These are phyloP conservation scores for Clavelina lepadiformis DNA, from an alignment of 23 tunicate species.

Conservation along the genomic window DNA sequence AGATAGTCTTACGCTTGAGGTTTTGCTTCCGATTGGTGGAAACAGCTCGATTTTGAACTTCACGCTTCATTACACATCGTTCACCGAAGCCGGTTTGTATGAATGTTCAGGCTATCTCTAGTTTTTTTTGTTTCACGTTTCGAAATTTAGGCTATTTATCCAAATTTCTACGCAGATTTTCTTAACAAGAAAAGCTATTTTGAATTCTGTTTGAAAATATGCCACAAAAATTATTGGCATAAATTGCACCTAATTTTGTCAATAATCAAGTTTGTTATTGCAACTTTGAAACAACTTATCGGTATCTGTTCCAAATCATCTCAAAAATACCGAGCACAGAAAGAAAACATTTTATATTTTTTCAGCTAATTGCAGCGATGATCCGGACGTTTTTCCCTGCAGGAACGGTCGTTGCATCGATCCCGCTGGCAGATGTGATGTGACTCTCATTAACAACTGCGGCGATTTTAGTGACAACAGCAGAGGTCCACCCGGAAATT, in stretches of 20 bases:
- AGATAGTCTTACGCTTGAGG: conserved; percentile 40
- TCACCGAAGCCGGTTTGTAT: conserved; percentile 19
- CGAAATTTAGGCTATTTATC: no score
- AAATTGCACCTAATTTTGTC: no score
- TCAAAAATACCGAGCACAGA: no score
- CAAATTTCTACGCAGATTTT: no score
- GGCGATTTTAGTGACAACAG: conserved; percentile 87
- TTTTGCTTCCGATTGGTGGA: conserved; percentile 45
- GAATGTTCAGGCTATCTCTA: no score
- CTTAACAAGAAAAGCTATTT: no score
- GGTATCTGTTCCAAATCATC: no score
- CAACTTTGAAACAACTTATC: no score
- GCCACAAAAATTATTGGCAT: no score
- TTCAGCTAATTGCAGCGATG: conserved; percentile 44
- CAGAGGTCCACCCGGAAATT: conserved; percentile 73
- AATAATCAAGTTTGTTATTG: no score
- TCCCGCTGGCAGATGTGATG: conserved; percentile 39
- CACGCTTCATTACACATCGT: conserved; percentile 75
- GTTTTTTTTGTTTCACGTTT: no score
- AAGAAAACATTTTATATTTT: neutral
- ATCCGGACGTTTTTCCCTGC: conserved; percentile 40
- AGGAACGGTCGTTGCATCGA: conserved; percentile 71
- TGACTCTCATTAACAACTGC: conserved; percentile 62
- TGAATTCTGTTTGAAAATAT: no score
- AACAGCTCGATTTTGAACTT: conserved; percentile 45